These are phyloP conservation scores for Zaprionus lachaisei DNA, from an alignment of 1,140 invertebrate genomes.

Conservation along the genomic window DNA sequence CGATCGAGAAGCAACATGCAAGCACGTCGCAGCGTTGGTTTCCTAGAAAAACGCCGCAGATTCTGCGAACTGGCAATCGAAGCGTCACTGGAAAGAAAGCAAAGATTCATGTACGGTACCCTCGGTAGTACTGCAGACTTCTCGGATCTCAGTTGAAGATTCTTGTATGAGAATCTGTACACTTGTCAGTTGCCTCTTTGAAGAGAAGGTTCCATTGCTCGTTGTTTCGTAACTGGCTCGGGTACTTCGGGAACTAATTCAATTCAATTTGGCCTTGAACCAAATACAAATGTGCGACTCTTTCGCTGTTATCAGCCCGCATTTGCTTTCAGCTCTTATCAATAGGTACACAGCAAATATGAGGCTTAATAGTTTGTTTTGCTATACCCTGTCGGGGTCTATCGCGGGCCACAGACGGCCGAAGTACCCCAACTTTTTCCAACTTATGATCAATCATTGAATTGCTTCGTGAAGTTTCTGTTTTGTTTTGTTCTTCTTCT, in stretches of 20 bases:
- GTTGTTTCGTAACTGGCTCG: background rate
- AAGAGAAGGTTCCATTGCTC: background rate
- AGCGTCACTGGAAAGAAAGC: background rate
- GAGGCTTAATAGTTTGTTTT: conserved; percentile 11
- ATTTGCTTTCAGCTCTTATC: conserved; percentile 33
- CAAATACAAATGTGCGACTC: conserved; percentile 25
- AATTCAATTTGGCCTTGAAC: conserved; percentile 30
- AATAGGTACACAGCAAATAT: conserved; percentile 14
- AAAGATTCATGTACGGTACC: too few relatives aligned
- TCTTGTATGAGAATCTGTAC: too few relatives aligned
- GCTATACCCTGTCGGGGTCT: background rate
- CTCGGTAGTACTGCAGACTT: too few relatives aligned
- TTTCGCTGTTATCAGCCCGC: conserved; percentile 27
- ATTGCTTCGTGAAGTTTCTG: background rate
- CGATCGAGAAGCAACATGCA: conserved; percentile 48
- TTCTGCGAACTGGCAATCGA: conserved; percentile 58
- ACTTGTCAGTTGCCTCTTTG: background rate
- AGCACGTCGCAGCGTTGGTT: conserved; percentile 41
- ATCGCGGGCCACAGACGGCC: background rate
- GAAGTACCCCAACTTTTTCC: background rate
- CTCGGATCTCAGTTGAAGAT: too few relatives aligned
- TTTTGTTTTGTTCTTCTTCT: conserved; percentile 16
- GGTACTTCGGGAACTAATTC: conserved; percentile 5
- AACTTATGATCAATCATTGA: conserved; percentile 6
- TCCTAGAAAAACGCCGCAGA: conserved; percentile 68